These are phyloP conservation scores for Drosophila grimshawi DNA, from an alignment of 1,140 invertebrate species.

Conservation along the genomic window DNA sequence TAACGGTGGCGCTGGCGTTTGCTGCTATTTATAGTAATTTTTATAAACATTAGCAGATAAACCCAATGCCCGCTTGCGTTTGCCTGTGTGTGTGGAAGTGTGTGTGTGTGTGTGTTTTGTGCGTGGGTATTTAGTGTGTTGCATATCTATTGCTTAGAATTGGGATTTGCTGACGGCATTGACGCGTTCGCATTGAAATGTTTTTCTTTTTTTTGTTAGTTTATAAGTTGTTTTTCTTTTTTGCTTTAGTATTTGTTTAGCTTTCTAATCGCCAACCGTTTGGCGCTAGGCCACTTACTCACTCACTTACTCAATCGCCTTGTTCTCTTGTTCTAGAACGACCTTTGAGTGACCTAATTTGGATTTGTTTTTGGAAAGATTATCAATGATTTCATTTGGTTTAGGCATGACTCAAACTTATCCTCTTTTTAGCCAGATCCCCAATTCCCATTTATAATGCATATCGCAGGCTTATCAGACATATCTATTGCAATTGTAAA, in stretches of 20 bases:
- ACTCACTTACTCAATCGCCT: not conserved
- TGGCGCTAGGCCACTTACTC: slow-evolving; percentile 22
- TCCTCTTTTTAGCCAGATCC: too few species aligned
- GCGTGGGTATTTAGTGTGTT: slow-evolving; percentile 36
- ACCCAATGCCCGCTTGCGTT: slow-evolving; percentile 48
- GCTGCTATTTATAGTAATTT: slow-evolving; percentile 73
- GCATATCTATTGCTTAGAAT: slow-evolving; percentile 44
- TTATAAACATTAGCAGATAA: slow-evolving; percentile 79
- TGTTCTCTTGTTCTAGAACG: slow-evolving; percentile 31
- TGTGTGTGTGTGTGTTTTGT: slow-evolving; percentile 14
- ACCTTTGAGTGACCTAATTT: slow-evolving; percentile 57
- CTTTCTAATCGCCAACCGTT: slow-evolving; percentile 33
- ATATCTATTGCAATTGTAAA: not conserved
- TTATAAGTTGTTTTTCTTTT: slow-evolving; percentile 46
- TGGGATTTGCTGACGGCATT: slow-evolving; percentile 55
- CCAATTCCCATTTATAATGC: not conserved
- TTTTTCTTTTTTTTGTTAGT: slow-evolving; percentile 33
- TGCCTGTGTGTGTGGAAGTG: not conserved
- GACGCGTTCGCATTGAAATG: slow-evolving; percentile 38
- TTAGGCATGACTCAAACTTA: not conserved
- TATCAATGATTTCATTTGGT: slow-evolving; percentile 3
- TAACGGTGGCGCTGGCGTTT: slow-evolving; percentile 56
- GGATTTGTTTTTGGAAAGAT: slow-evolving; percentile 40
- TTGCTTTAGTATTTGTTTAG: slow-evolving; percentile 46
- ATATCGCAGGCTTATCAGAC: not conserved